Conservation (phyloP, 2,888 invertebrate genomes). For the Parnassius mnemosyne region DNA sequence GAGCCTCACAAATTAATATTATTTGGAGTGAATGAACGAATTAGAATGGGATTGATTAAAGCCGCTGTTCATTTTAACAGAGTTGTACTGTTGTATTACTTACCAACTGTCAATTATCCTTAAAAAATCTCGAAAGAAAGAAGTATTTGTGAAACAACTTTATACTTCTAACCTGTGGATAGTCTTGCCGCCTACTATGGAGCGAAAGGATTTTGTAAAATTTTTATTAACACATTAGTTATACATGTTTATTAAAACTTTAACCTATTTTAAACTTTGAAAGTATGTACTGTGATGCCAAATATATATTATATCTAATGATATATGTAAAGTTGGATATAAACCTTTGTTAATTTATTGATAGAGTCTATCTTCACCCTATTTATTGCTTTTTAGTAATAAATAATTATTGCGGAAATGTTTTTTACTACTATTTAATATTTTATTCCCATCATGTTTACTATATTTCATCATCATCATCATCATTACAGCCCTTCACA, state of each 20-base stretch:
- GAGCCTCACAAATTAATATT: not conserved
- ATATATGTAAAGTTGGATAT: slow-evolving; percentile 60
- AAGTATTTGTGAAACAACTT: too few species aligned
- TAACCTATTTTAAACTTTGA: slow-evolving; percentile 40
- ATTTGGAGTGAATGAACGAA: slow-evolving; percentile 1
- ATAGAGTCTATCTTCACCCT: slow-evolving; percentile 75
- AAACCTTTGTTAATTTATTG: slow-evolving; percentile 70
- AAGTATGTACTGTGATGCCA: slow-evolving; percentile 72
- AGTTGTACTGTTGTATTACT: not conserved
- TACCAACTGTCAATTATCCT: not conserved
- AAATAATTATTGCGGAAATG: slow-evolving; percentile 53
- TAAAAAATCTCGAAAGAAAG: slow-evolving; percentile 1
- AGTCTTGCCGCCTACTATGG: slow-evolving; percentile 11
- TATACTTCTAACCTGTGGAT: not conserved
- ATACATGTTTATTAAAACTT: slow-evolving; percentile 41
- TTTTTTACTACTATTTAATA: slow-evolving; percentile 2
- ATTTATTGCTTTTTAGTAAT: slow-evolving; percentile 78
- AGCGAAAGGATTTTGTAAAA: slow-evolving; percentile 20
- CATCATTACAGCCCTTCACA: too few species aligned
- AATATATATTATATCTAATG: slow-evolving; percentile 57
- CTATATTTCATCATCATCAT: too few species aligned
- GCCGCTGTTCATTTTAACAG: not conserved
- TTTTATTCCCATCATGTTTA: too few species aligned
- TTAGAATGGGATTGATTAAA: not conserved
- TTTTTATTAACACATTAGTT: slow-evolving; percentile 19